Evolutionary conservation across 2,797 vertebrate genomes (phyloP), one percentile per base, ranked within the genome.

Genomic region (Enteromius trimaculatus): DNA sequence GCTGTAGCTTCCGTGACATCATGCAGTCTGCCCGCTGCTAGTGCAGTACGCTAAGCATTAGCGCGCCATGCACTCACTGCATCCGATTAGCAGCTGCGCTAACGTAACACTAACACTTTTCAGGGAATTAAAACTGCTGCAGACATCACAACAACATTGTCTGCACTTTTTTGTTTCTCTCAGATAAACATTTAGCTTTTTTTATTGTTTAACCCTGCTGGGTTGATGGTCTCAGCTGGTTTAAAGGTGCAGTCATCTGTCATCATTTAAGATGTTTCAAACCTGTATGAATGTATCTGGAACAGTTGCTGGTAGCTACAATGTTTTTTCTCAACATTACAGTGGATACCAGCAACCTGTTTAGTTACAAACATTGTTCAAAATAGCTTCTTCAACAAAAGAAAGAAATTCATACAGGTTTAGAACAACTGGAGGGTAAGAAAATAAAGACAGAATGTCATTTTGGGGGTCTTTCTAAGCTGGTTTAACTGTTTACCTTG

Each of bases 1-100:
- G 92, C 90, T 93, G 89, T 88, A 93, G 91, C 89, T 90, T 89
- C 86, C 82, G 89, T 95, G 93, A 94, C 94, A 93, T 95, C 93
- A 94, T 85, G 88, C 80, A 87, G 87, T 87, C 78, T 79, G 80
- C 79, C 81, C 82, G 70, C 53, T 80, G 65, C 66, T 83, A 83
- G n/a, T 17, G 29, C 31, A 17, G 53, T 55, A 82, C 23, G 58
- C 66, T 78, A 65, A 68, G 14, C 51, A 55, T 84, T 87, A 87
- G 72, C 74, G 81, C n/a, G 10, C 13, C 74, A 69, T 66, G 19
- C 80, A 87, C 77, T 79, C 44, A 17, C 26, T 49, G 65, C 78
- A 53, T 79, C 53, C 19, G 13, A 62, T 72, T 80, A 62, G 39
- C 26, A 71, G 68, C 68, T 62, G 39, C 17, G 1, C 65, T 44